Conservation (phyloP, 2,888 invertebrate genomes). For the Nephrotoma flavescens region DNA sequence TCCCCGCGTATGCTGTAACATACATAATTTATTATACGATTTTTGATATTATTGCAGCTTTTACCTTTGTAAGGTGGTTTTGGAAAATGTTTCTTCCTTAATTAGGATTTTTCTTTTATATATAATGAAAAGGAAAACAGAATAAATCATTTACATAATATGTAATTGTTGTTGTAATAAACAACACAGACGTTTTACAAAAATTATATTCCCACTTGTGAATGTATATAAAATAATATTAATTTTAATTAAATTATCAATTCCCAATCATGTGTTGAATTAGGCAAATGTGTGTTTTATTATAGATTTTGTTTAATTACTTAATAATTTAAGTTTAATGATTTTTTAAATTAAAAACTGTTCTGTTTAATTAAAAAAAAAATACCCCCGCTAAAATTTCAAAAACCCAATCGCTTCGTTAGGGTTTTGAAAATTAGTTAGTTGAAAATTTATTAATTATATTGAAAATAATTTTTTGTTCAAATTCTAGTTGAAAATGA, state of each 20-base stretch:
- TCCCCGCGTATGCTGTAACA: not conserved
- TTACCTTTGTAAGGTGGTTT: not conserved
- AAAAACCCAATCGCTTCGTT: too few relatives aligned
- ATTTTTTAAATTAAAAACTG: too few relatives aligned
- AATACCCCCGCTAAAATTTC: too few relatives aligned
- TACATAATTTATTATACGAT: not conserved
- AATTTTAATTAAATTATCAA: not conserved
- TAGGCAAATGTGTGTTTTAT: not conserved
- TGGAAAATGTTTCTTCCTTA: not conserved
- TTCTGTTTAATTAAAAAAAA: too few relatives aligned
- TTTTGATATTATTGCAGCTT: not conserved
- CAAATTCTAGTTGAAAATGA: too few relatives aligned
- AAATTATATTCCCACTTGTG: not conserved
- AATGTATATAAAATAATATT: not conserved
- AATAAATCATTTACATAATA: not conserved
- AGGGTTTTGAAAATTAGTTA: too few relatives aligned
- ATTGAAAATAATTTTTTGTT: too few relatives aligned
- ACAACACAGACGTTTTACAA: not conserved
- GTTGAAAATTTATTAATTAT: too few relatives aligned
- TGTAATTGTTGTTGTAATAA: not conserved
- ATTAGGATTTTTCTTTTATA: not conserved
- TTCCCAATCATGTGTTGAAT: not conserved
- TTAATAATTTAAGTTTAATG: not conserved
- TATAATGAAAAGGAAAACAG: not conserved
- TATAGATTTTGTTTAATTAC: not conserved